A percentile compares a stretch with the other conserved stretches of the same genome.
Evolutionary conservation across 2,113 vertebrate species (phyloP).

Genomic region (Esox niger): DNA sequence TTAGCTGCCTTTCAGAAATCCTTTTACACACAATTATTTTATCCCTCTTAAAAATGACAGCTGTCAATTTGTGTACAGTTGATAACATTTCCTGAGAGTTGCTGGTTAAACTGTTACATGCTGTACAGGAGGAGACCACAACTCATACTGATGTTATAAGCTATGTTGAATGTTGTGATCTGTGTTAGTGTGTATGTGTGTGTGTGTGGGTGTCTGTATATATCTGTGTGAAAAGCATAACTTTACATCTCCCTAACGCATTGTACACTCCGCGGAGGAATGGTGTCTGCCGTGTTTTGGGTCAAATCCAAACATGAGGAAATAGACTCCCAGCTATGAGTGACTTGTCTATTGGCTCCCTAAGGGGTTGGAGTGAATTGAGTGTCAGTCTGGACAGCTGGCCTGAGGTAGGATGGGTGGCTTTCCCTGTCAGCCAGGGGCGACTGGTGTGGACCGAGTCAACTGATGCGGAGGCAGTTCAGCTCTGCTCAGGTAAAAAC

Average conservation of each 20-base stretch:
- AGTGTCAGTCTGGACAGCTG: slow-evolving; percentile 65
- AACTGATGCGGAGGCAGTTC: slow-evolving; percentile 37
- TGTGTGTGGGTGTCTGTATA: background rate
- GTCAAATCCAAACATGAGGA: slow-evolving; percentile 64
- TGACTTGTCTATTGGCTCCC: slow-evolving; percentile 64
- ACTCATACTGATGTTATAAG: background rate
- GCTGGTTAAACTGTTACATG: slow-evolving; percentile 44
- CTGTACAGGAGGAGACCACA: background rate
- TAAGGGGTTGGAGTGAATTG: slow-evolving; percentile 62
- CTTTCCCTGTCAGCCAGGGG: slow-evolving; percentile 39
- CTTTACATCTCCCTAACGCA: slow-evolving; percentile 12
- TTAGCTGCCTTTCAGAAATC: slow-evolving; percentile 66
- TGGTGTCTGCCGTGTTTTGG: slow-evolving; percentile 51
- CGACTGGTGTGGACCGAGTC: slow-evolving; percentile 37
- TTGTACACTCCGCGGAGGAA: slow-evolving; percentile 39
- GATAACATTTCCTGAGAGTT: slow-evolving; percentile 66
- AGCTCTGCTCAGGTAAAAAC: slow-evolving; percentile 39
- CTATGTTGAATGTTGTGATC: background rate
- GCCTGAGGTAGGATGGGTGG: slow-evolving; percentile 56
- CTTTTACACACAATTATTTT: slow-evolving; percentile 65
- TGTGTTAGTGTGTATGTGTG: background rate
- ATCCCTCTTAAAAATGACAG: slow-evolving; percentile 57
- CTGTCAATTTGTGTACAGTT: slow-evolving; percentile 58
- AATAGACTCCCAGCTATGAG: slow-evolving; percentile 65
- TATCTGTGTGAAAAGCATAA: background rate